A percentile compares a stretch with the other conserved stretches of the same genome.
Conservation (phyloP, 2,797 vertebrate genomes). For the Malacoraja senta region DNA sequence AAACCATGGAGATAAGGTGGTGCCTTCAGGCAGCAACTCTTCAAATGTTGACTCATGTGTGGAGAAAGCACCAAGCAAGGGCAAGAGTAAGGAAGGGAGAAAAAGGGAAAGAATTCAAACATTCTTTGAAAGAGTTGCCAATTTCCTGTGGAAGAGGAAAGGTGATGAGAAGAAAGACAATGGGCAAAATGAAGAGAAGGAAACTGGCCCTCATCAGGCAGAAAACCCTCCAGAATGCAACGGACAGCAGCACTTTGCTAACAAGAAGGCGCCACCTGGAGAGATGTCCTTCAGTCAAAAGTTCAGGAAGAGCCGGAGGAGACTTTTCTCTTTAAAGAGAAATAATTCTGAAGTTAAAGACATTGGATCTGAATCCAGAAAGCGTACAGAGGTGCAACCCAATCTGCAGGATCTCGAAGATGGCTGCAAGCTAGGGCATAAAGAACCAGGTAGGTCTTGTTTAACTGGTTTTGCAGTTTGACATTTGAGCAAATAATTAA, state of each 20-base stretch:
- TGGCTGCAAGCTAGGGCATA: not conserved
- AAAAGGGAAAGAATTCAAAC: conserved; percentile 7
- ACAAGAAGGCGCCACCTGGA: not conserved
- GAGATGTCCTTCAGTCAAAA: not conserved
- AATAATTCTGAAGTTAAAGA: conserved; percentile 5
- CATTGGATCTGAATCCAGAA: not conserved
- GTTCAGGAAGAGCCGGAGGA: not conserved
- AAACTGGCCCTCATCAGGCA: not conserved
- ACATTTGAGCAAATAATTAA: not conserved
- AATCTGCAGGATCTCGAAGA: not conserved
- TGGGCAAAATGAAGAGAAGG: not conserved
- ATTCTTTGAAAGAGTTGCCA: not conserved
- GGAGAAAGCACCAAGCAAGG: too few relatives aligned
- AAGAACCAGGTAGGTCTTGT: not conserved
- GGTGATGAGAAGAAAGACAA: not conserved
- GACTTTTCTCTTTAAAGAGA: conserved; percentile 29
- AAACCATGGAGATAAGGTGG: not conserved
- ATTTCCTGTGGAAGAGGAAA: conserved; percentile 8
- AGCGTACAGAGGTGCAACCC: not conserved
- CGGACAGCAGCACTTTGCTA: not conserved
- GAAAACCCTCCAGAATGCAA: not conserved
- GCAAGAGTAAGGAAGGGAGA: not conserved
- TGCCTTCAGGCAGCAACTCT: not conserved
- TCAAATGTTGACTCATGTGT: not conserved
- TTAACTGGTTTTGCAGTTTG: not conserved